Base-by-base conservation (phyloP, 2,888 invertebrate genomes). In the Odontothrips loti region DNA sequence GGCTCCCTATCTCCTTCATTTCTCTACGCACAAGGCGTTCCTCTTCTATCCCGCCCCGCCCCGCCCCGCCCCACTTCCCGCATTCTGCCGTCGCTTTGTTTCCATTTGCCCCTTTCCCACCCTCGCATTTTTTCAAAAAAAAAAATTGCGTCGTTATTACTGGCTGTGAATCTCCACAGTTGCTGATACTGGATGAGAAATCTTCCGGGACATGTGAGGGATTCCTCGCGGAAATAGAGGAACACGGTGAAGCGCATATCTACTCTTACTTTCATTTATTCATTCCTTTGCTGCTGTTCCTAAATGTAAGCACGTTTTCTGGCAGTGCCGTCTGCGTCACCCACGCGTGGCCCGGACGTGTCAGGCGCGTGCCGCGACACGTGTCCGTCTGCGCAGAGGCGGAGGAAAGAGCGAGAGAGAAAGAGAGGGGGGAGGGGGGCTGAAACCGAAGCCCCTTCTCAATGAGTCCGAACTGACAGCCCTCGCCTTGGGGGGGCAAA, bases 401-500 rank as follows among this genome's bases (percentile, higher is more conserved):
- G 34, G 34, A 43, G 34, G 34, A n/a, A n/a, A n/a, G n/a, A n/a
- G n/a, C n/a, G 58, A 6, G 58, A 0, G 58, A 15, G 20, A 6
- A 6, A 20, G 58, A 17, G 68, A 0, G 23, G 68, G 68, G 68
- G 68, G 58, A 20, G 34, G 68, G 68, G 23, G 68, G 27, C 68
- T 68, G 68, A 75, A 75, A 23, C 58, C 58, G 58, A 58, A 58
- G 58, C 58, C 58, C 17, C 68, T 75, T 75, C 68, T 75, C 68
- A 23, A 75, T 75, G 68, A 27, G 68, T 27, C 58, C 68, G 27
- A 75, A 75, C 68, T 23, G 68, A 75, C 68, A 75, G 68, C 23
- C 68, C 2, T 10, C 68, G 68, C 68, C 68, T 75, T 75, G 68
- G 68, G 68, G 68, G 68, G 68, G 68, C 68, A 75, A 75, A 75